A percentile compares a stretch with the other conserved stretches of the same genome.
Evolutionary conservation across 2,113 vertebrate species (phyloP).

Genomic region (Pteropus alecto): DNA sequence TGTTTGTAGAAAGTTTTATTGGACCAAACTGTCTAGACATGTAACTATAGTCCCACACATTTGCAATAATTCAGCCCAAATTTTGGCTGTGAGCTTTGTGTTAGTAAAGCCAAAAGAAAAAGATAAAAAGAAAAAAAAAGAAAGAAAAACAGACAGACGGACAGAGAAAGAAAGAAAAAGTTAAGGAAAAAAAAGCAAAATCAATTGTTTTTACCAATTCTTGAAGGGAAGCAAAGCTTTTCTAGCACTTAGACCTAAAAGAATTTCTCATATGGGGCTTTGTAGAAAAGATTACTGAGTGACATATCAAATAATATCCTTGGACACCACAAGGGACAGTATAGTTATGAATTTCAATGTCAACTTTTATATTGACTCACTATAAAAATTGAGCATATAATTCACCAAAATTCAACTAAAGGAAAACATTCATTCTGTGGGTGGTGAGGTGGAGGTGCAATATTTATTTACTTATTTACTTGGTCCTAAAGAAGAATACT

Average conservation of each 20-base stretch:
- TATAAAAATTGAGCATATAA: background rate
- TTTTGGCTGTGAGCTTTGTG: background rate
- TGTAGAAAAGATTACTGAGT: background rate
- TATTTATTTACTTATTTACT: background rate
- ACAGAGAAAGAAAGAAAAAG: background rate
- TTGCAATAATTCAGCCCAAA: constrained; percentile 18
- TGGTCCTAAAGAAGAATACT: background rate
- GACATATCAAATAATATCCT: background rate
- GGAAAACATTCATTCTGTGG: background rate
- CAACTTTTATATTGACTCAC: background rate
- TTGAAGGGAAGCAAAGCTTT: constrained; percentile 5
- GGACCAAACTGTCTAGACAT: background rate
- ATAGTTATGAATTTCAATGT: background rate
- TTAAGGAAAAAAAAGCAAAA: background rate
- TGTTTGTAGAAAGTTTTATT: background rate
- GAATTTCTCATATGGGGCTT: background rate
- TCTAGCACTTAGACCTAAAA: background rate
- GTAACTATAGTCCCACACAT: background rate
- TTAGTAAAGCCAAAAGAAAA: background rate
- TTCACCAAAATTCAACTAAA: background rate
- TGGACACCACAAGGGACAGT: background rate
- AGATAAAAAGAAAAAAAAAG: background rate
- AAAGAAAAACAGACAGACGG: background rate
- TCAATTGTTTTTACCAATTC: background rate
- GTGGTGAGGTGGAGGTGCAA: no score